Evolutionary conservation across 2,888 invertebrate genomes (phyloP).

Genomic region (Cerastoderma edule): DNA sequence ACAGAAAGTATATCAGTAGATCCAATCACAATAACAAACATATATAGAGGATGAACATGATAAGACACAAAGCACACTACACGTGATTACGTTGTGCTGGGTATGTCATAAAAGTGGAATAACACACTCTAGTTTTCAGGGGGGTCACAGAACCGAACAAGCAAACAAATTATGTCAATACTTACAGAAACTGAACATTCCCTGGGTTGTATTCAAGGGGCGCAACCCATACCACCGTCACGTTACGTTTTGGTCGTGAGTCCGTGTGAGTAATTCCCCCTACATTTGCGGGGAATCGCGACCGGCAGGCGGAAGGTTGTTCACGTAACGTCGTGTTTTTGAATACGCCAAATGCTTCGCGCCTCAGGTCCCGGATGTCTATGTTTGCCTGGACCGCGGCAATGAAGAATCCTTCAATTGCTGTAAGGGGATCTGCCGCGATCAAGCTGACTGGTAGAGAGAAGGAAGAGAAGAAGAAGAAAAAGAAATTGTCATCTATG

Average conservation of each 20-base stretch:
- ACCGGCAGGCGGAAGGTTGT: conserved; percentile 45
- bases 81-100: too few relatives aligned
- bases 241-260: conserved; percentile 19
- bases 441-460: conserved; percentile 40
- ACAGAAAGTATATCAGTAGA: too few relatives aligned
- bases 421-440: conserved; percentile 14
- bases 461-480: neutral
- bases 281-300: conserved; percentile 9
- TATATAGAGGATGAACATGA: too few relatives aligned
- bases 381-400: conserved; percentile 53
- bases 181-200: conserved; percentile 56
- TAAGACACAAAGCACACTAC: too few relatives aligned
- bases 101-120: too few relatives aligned
- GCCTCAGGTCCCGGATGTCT: conserved; percentile 39
- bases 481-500: too few relatives aligned
- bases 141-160: too few relatives aligned
- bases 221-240: conserved; percentile 48
- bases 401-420: conserved; percentile 53
- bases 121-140: too few relatives aligned
- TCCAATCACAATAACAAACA: too few relatives aligned
- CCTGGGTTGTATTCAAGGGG: conserved; percentile 45
- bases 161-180: too few relatives aligned
- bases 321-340: conserved; percentile 37
- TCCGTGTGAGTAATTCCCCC: conserved; percentile 56
- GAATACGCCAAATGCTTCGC: conserved; percentile 49